Evolutionary conservation across 2,797 vertebrate species (phyloP).

Genomic region (Chromobotia macracanthus): DNA sequence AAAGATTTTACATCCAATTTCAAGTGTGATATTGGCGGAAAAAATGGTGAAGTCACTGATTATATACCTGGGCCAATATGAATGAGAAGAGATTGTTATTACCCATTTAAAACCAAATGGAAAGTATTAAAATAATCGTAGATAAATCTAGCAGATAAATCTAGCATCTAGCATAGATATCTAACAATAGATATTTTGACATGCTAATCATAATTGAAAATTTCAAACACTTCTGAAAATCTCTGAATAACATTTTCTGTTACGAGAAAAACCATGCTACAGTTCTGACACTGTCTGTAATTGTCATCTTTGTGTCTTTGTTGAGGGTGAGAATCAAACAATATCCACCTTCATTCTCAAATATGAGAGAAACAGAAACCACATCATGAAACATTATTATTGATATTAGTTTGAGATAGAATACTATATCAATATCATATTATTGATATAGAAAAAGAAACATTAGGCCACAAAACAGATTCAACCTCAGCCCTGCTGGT

Average conservation of each 20-base stretch:
- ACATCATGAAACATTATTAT: slow-evolving; percentile 13
- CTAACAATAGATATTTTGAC: no score
- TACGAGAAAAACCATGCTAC: background rate
- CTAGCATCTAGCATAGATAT: no score
- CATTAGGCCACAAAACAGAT: background rate
- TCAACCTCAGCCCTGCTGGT: background rate
- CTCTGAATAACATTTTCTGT: background rate
- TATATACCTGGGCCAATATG: background rate
- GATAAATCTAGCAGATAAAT: no score
- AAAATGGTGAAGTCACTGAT: slow-evolving; percentile 4
- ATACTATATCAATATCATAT: no score
- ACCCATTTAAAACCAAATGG: slow-evolving; percentile 2
- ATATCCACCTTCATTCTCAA: background rate
- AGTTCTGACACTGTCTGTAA: background rate
- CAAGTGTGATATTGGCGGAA: background rate
- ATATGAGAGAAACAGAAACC: slow-evolving; percentile 4
- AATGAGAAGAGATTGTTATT: slow-evolving; percentile 3
- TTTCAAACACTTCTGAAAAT: background rate
- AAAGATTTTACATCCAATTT: background rate
- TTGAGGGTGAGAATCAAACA: background rate
- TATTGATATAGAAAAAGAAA: slow-evolving; percentile 1
- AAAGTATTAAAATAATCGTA: background rate
- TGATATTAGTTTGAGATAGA: no score
- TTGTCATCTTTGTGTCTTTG: background rate
- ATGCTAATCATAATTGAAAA: no score